Percentiles rank a stretch among this genome's conserved stretches.
Conservation (phyloP, 2,888 invertebrate species). For the Zonitis immaculata region DNA sequence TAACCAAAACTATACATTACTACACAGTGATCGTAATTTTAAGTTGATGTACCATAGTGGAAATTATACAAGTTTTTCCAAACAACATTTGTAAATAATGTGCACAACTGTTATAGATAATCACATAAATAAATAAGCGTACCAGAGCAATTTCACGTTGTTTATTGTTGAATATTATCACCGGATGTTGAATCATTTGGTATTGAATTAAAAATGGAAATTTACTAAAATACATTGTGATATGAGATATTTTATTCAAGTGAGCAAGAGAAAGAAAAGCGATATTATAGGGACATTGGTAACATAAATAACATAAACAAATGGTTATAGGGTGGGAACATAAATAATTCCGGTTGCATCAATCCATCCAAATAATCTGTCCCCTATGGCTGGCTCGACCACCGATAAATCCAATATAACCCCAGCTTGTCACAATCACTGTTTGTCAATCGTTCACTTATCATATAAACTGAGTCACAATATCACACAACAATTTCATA, state of each 20-base stretch:
- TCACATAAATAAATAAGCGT: conserved; percentile 40
- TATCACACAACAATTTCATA: too few species aligned
- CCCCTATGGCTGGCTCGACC: conserved; percentile 40
- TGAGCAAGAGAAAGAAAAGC: too few species aligned
- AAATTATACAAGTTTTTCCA: conserved; percentile 40
- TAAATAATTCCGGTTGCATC: conserved; percentile 46
- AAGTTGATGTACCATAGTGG: conserved; percentile 33
- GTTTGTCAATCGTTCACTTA: conserved; percentile 47
- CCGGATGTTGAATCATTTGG: not conserved
- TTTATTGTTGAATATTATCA: not conserved
- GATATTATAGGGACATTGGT: not conserved
- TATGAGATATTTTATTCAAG: not conserved
- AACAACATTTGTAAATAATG: conserved; percentile 41
- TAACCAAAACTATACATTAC: too few species aligned
- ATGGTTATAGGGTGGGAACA: conserved; percentile 43
- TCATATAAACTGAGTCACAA: conserved; percentile 43
- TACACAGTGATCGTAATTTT: conserved; percentile 16
- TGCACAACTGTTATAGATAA: conserved; percentile 35
- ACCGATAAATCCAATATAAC: conserved; percentile 46
- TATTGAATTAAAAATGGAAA: not conserved
- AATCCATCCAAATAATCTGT: conserved; percentile 47
- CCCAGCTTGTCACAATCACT: conserved; percentile 48
- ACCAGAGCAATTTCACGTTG: conserved; percentile 10
- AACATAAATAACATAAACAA: conserved; percentile 43
- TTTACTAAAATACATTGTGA: not conserved